A percentile compares a stretch with the other conserved stretches of the same genome.
phyloP scores from a whole-genome alignment of 2,888 invertebrate species.

The Masnerella sp. region DNA sequence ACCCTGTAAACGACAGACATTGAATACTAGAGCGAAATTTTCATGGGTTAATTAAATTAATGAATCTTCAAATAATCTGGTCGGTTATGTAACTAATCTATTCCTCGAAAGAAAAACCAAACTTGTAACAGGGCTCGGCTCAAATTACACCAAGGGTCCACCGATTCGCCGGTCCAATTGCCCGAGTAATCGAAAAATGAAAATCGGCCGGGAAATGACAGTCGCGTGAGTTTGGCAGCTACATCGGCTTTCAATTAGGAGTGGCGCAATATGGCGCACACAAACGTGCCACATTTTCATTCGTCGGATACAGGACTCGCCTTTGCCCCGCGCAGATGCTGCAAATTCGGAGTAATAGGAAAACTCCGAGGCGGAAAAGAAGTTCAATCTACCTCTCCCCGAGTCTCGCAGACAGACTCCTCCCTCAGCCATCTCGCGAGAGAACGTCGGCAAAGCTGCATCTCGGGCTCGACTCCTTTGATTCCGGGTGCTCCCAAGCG shows the following conservation, averaged over 20 bases:
- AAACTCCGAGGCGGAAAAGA: constrained; percentile 75
- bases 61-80: too few species aligned
- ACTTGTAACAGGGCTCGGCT: too few species aligned
- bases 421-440: constrained; percentile 53
- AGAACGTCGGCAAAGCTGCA: constrained; percentile 67
- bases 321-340: constrained; percentile 65
- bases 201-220: constrained; percentile 27
- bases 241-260: constrained; percentile 54
- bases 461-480: constrained; percentile 73
- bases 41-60: too few species aligned
- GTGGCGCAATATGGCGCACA: constrained; percentile 22
- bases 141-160: constrained; percentile 3
- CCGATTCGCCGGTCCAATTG: neutral
- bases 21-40: too few species aligned
- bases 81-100: too few species aligned
- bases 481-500: constrained; percentile 66
- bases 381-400: constrained; percentile 72
- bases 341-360: constrained; percentile 76
- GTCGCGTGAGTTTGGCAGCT: constrained; percentile 47
- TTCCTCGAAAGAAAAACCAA: too few species aligned
- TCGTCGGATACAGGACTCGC: constrained; percentile 61
- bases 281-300: constrained; percentile 56
- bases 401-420: constrained; percentile 52
- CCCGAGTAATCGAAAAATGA: constrained; percentile 27
- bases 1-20: too few species aligned